phyloP scores from a whole-genome alignment of 2,888 invertebrate genomes.

The Aphodius granarius region DNA sequence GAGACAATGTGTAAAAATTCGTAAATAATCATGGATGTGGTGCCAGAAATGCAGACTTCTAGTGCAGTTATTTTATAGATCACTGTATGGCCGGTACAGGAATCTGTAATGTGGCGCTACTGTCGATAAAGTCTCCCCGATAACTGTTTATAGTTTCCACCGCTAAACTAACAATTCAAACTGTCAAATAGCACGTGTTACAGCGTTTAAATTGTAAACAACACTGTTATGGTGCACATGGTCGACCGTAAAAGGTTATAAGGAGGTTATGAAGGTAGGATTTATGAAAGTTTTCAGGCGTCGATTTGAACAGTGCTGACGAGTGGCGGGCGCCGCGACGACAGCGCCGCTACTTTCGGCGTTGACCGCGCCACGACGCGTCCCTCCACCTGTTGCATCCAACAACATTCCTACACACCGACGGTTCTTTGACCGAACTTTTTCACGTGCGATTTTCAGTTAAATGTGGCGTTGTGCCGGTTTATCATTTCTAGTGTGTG shows the following conservation, averaged over 20 bases:
- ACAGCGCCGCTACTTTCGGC: slow-evolving; percentile 55
- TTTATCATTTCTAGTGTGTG: slow-evolving; percentile 32
- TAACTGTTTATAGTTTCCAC: neutral
- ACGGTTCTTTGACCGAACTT: slow-evolving; percentile 36
- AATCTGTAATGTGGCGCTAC: slow-evolving; percentile 55
- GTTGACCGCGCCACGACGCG: slow-evolving; percentile 55
- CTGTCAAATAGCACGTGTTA: slow-evolving; percentile 30
- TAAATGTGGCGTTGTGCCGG: slow-evolving; percentile 22
- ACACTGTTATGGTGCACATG: neutral
- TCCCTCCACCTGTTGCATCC: slow-evolving; percentile 49
- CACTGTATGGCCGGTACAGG: neutral
- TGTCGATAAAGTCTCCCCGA: neutral
- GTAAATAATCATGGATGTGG: too few species aligned
- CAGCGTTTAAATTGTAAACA: slow-evolving; percentile 24
- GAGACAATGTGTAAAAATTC: too few species aligned
- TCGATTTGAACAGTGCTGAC: slow-evolving; percentile 42
- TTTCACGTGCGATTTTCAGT: slow-evolving; percentile 23
- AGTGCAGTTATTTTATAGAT: neutral
- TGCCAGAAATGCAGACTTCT: too few species aligned
- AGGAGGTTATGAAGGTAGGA: slow-evolving; percentile 5
- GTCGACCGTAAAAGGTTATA: neutral
- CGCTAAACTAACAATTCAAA: slow-evolving; percentile 13
- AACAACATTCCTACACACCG: slow-evolving; percentile 43
- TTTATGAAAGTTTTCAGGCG: slow-evolving; percentile 15
- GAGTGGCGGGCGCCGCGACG: slow-evolving; percentile 53